These are phyloP conservation scores for Microtus ochrogaster DNA, from an alignment of 2,113 vertebrate species.

Conservation along the genomic window DNA sequence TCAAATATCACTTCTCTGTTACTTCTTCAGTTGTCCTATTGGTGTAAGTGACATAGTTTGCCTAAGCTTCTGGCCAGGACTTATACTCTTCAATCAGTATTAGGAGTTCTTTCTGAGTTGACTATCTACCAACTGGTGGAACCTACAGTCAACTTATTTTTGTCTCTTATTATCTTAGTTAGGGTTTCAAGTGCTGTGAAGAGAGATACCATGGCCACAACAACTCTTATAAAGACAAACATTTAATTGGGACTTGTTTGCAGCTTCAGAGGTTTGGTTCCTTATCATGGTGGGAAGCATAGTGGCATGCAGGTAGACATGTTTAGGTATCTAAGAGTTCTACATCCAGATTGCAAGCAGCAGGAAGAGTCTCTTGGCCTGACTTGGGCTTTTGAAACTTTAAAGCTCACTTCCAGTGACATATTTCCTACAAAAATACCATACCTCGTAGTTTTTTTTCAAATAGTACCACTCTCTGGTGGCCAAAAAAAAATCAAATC, in stretches of 20 bases:
- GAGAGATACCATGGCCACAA: background rate
- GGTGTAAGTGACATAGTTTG: background rate
- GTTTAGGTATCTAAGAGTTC: background rate
- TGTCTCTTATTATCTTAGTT: background rate
- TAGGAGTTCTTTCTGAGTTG: background rate
- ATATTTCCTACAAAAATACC: background rate
- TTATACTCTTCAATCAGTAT: background rate
- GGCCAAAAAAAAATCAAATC: background rate
- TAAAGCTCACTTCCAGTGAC: background rate
- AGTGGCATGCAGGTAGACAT: background rate
- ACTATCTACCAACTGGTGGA: background rate
- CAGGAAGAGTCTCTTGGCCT: background rate
- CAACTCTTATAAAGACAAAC: background rate
- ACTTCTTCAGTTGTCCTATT: background rate
- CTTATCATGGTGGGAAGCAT: too few relatives aligned
- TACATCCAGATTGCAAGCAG: background rate
- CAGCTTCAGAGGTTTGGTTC: background rate
- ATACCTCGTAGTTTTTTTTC: background rate
- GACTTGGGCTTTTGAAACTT: background rate
- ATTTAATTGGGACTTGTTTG: background rate
- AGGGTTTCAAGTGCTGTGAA: background rate
- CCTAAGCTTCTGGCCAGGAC: background rate
- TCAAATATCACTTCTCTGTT: background rate
- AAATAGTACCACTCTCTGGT: background rate
- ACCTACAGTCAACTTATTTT: background rate